Evolutionary conservation across 2,113 vertebrate species (phyloP), one percentile per base, ranked within the genome.

Genomic region (Cyphomyrus plagiostoma): DNA sequence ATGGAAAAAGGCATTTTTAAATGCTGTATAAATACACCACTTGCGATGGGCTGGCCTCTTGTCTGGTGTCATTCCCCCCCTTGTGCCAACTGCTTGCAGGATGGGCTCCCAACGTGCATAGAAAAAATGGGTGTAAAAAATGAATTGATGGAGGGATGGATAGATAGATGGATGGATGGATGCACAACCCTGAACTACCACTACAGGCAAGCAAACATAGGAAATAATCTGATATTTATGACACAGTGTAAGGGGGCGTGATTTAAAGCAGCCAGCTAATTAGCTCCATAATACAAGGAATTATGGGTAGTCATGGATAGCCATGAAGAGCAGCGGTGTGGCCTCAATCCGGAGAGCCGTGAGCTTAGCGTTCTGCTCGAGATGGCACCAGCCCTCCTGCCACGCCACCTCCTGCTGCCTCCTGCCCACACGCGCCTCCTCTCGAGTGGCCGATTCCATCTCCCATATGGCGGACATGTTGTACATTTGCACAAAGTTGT

Each of bases 401-500:
- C n/a, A 70, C 26, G 10, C 17, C 35, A 23, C 77, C 19, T 82
- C 42, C 77, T 82, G 77, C 82, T 11, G 45, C 17, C 45, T 48
- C 21, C 17, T 3, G 82, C 17, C 17, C 45, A 84, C 21, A 0
- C 82, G 21, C 0, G 19, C 21, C 82, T 84, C 82, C 39, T 7
- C 45, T 8, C 46, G 21, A 10, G 39, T 19, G 39, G 2, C 9
- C 3, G 3, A 46, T 45, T 48, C 39, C 42, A 21, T 23, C 82
- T 46, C 82, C 82, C 42, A 46, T 45, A 84, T 45, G 82, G 39
- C 5, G 42, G 42, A 39, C 17, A 42, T 48, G 45, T n/a, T 48
- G 21, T 84, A 45, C 39, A 46, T 84, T 84, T 84, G 77, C 77
- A 82, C 77, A 82, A 45, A 45, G 77, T 82, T 82, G 77, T 82